Conservation (phyloP, 1,140 invertebrate genomes). For the Pomacea maculata region DNA sequence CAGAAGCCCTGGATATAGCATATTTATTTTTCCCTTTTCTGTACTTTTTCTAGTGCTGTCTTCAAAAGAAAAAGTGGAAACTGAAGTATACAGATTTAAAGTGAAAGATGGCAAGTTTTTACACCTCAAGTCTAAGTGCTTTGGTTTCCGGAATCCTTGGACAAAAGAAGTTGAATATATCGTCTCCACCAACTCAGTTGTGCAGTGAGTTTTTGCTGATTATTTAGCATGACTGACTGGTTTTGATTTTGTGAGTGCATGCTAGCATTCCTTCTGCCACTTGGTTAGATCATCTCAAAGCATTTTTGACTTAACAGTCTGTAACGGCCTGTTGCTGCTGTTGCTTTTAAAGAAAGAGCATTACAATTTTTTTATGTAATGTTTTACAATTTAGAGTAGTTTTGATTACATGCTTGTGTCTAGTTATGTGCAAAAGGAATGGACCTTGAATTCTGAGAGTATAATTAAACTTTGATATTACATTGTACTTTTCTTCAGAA, state of each 20-base stretch:
- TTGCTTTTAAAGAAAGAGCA: too few relatives aligned
- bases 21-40: neutral
- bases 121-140: conserved; percentile 92
- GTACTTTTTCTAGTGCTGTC: conserved; percentile 82
- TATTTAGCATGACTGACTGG: too few relatives aligned
- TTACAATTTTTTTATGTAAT: too few relatives aligned
- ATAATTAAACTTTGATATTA: too few relatives aligned
- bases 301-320: too few relatives aligned
- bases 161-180: conserved; percentile 98
- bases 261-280: neutral
- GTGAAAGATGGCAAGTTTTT: conserved; percentile 93
- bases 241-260: too few relatives aligned
- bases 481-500: too few relatives aligned
- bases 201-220: conserved; percentile 74
- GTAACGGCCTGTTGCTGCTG: too few relatives aligned
- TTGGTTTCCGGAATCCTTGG: conserved; percentile 96
- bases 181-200: conserved; percentile 93
- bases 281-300: neutral
- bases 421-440: too few relatives aligned
- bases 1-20: neutral
- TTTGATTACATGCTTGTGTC: too few relatives aligned
- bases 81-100: conserved; percentile 89
- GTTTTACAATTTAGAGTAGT: too few relatives aligned
- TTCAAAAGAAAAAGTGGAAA: conserved; percentile 93
- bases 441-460: neutral